Evolutionary conservation across 2,888 invertebrate species (phyloP).

Genomic region (Agrochola circellaris): DNA sequence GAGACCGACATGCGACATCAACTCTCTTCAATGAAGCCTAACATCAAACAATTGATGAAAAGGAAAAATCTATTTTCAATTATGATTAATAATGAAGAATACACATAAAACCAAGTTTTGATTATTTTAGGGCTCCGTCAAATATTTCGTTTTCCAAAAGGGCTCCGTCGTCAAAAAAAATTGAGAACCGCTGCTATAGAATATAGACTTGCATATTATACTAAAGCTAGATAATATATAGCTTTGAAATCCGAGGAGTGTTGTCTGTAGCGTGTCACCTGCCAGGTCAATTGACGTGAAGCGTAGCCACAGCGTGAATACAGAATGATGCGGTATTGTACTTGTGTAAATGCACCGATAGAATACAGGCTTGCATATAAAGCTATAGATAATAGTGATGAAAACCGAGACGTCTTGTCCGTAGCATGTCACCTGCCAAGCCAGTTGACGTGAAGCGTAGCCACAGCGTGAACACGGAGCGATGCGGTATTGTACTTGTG

Average conservation of each 20-base stretch:
- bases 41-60: too few species aligned
- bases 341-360: neutral
- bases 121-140: too few species aligned
- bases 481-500: constrained; percentile 1
- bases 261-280: constrained; percentile 5
- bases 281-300: constrained; percentile 5
- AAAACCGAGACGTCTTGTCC: neutral
- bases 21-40: too few species aligned
- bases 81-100: too few species aligned
- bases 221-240: too few species aligned
- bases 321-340: constrained; percentile 1
- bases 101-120: too few species aligned
- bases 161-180: too few species aligned
- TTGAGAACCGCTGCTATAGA: too few species aligned
- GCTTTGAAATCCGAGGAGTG: neutral
- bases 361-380: neutral
- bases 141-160: too few species aligned
- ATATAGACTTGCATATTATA: too few species aligned
- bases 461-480: constrained; percentile 7
- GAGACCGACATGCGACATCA: too few species aligned
- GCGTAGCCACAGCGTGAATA: constrained; percentile 9
- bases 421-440: constrained; percentile 6
- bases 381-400: neutral
- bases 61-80: too few species aligned
- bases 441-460: constrained; percentile 1